Percentiles rank a stretch among this genome's conserved stretches.
phyloP scores from a whole-genome alignment of 2,888 invertebrate species.

The Elgonia sp. region DNA sequence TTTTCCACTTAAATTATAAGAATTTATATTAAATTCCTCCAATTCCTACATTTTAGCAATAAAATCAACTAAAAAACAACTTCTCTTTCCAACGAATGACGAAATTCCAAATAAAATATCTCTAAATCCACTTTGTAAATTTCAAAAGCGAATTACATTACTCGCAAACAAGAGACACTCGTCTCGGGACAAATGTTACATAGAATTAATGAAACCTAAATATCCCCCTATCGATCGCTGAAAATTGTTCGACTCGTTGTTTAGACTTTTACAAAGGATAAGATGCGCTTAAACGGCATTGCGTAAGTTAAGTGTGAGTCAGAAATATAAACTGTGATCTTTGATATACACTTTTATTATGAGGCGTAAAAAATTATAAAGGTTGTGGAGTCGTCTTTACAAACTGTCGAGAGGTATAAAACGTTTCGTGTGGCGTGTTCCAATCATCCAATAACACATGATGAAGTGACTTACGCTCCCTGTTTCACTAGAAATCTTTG shows the following conservation, averaged over 20 bases:
- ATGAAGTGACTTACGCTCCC: conserved; percentile 72
- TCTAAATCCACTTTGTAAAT: too few relatives aligned
- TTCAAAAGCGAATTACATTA: too few relatives aligned
- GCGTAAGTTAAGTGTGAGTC: conserved; percentile 57
- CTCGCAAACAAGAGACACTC: too few relatives aligned
- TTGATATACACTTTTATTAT: conserved; percentile 72
- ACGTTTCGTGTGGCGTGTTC: conserved; percentile 72
- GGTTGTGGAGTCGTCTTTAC: conserved; percentile 67
- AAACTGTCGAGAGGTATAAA: conserved; percentile 65
- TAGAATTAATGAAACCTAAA: neutral
- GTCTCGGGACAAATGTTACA: neutral
- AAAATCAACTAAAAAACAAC: too few relatives aligned
- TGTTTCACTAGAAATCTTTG: conserved; percentile 73
- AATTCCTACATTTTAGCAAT: too few relatives aligned
- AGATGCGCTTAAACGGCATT: conserved; percentile 31
- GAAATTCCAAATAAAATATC: too few relatives aligned
- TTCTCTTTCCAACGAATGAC: too few relatives aligned
- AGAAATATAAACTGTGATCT: conserved; percentile 73
- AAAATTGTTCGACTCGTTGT: conserved; percentile 20
- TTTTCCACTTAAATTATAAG: too few relatives aligned
- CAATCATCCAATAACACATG: conserved; percentile 74
- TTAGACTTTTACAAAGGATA: conserved; percentile 27
- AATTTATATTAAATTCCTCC: too few relatives aligned
- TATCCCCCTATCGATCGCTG: neutral
- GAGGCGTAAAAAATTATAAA: conserved; percentile 72